phyloP scores from a whole-genome alignment of 2,888 invertebrate genomes.

The Cecidostiba fungosa region DNA sequence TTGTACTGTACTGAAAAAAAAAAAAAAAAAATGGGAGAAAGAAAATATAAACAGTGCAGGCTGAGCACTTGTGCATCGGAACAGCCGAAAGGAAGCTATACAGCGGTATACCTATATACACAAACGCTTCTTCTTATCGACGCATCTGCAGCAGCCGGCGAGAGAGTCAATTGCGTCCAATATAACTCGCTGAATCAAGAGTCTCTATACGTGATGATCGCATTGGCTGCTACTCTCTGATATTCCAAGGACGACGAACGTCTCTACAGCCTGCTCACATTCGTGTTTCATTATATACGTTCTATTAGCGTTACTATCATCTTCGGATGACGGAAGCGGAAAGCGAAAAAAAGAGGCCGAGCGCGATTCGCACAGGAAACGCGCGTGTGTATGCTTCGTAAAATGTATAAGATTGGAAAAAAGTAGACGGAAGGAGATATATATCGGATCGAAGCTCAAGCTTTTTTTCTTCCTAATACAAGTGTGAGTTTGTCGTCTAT shows the following conservation, averaged over 20 bases:
- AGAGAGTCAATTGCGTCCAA: slow-evolving; percentile 26
- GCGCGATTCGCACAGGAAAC: slow-evolving; percentile 45
- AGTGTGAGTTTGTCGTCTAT: background rate
- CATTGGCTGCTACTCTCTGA: background rate
- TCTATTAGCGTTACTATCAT: slow-evolving; percentile 33
- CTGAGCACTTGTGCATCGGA: background rate
- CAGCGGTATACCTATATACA: too few relatives aligned
- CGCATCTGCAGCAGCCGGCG: background rate
- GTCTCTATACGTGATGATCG: slow-evolving; percentile 19
- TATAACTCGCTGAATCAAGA: slow-evolving; percentile 1
- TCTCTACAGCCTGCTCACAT: background rate
- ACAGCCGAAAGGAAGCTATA: background rate
- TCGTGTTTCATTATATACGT: background rate
- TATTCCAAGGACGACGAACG: background rate
- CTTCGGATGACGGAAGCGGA: slow-evolving; percentile 60
- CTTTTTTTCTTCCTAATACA: background rate
- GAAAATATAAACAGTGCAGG: too few relatives aligned
- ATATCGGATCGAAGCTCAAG: background rate
- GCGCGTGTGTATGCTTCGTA: background rate
- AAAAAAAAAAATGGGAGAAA: background rate
- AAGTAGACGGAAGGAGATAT: background rate
- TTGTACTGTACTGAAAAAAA: background rate
- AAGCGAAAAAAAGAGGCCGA: slow-evolving; percentile 52
- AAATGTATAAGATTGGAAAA: background rate
- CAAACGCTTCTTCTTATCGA: background rate